phyloP scores from a whole-genome alignment of 2,113 vertebrate species.

The Rissa tridactyla region DNA sequence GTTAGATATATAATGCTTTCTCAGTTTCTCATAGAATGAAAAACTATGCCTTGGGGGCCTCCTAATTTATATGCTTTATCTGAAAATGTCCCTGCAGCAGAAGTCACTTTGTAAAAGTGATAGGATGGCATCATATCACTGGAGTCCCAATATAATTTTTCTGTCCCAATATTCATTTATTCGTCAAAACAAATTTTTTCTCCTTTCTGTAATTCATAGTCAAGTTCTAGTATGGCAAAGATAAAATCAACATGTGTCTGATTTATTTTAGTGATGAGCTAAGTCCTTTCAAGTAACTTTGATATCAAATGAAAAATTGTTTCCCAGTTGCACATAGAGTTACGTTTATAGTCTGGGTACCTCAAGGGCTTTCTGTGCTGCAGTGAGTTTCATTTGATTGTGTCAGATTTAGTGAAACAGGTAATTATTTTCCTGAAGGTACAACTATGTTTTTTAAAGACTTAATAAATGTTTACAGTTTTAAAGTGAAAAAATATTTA shows the following conservation, averaged over 20 bases:
- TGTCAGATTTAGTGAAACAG: conserved; percentile 34
- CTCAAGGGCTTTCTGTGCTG: conserved; percentile 2
- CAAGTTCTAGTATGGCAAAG: neutral
- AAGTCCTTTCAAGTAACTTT: conserved; percentile 40
- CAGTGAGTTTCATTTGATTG: conserved; percentile 8
- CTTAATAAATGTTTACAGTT: neutral
- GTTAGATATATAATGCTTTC: conserved; percentile 16
- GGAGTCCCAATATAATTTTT: neutral
- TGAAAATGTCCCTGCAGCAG: conserved; percentile 24
- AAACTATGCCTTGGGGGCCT: neutral
- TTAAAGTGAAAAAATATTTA: conserved; percentile 19
- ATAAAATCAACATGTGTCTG: conserved; percentile 27
- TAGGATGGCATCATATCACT: neutral
- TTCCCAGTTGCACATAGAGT: neutral
- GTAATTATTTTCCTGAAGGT: conserved; percentile 47
- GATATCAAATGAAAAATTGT: conserved; percentile 10
- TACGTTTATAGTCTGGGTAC: neutral
- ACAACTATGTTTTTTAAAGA: neutral
- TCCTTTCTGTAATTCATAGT: conserved; percentile 9
- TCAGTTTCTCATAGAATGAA: conserved; percentile 4
- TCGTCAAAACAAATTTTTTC: neutral
- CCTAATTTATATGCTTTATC: conserved; percentile 38
- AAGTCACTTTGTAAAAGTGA: conserved; percentile 17
- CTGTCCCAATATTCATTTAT: neutral
- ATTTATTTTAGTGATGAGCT: conserved; percentile 22